Evolutionary conservation across 2,113 vertebrate species (phyloP).

Genomic region (Hassar affinis): DNA sequence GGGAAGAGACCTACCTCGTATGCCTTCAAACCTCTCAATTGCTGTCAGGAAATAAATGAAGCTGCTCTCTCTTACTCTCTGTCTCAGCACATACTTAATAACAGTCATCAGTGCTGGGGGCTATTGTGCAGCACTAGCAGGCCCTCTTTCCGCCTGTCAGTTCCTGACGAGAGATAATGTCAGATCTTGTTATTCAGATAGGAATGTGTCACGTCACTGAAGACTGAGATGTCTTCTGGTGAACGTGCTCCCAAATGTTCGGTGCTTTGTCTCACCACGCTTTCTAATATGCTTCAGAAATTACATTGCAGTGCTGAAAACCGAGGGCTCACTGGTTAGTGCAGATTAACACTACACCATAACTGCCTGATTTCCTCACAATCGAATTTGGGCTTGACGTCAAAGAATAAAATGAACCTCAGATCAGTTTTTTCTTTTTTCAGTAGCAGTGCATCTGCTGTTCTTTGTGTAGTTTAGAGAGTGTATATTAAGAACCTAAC

Average conservation of each 20-base stretch:
- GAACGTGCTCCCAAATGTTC: constrained; percentile 40
- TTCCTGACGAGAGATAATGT: constrained; percentile 40
- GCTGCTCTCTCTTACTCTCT: constrained; percentile 4
- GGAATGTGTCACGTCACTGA: constrained; percentile 48
- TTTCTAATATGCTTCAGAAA: background rate
- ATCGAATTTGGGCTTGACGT: background rate
- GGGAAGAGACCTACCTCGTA: background rate
- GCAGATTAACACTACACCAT: background rate
- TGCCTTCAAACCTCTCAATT: background rate
- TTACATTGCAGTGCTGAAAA: background rate
- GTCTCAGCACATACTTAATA: constrained; percentile 24
- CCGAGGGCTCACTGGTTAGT: background rate
- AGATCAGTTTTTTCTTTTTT: background rate
- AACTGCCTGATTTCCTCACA: background rate
- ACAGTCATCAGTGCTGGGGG: constrained; percentile 32
- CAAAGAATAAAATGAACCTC: background rate
- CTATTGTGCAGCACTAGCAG: constrained; percentile 33
- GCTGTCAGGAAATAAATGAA: constrained; percentile 24
- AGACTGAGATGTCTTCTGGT: constrained; percentile 2
- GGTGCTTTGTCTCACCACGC: background rate
- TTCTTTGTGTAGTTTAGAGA: background rate
- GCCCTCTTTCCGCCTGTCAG: constrained; percentile 19
- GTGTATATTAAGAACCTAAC: no score
- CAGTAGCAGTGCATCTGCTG: background rate
- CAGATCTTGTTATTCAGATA: constrained; percentile 44